Evolutionary conservation across 2,113 vertebrate species (phyloP).

Genomic region (Vicugna pacos): DNA sequence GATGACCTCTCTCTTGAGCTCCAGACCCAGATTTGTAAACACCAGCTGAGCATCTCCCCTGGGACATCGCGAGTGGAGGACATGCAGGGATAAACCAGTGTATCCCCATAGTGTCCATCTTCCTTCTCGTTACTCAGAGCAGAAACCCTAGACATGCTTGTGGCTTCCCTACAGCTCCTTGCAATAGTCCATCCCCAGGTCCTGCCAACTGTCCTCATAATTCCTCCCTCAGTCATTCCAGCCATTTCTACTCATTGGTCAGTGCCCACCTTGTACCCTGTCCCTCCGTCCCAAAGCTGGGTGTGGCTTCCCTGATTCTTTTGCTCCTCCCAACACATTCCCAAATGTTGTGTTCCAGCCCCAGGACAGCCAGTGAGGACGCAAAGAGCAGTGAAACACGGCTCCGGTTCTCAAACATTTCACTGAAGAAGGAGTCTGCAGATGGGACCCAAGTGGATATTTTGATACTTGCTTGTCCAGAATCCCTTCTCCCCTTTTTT

Average conservation of each 20-base stretch:
- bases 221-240: background rate
- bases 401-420: background rate
- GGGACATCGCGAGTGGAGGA: background rate
- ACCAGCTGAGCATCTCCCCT: background rate
- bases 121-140: background rate
- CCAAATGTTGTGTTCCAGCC: background rate
- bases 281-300: background rate
- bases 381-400: background rate
- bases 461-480: background rate
- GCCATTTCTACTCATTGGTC: background rate
- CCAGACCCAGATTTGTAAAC: background rate
- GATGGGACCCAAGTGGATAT: background rate
- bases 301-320: background rate
- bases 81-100: background rate
- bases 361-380: background rate
- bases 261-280: background rate
- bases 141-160: background rate
- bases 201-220: too few species aligned
- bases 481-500: background rate
- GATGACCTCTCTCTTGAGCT: background rate
- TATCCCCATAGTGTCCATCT: background rate
- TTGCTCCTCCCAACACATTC: background rate
- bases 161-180: background rate
- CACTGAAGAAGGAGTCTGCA: background rate
- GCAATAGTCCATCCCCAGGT: background rate